phyloP scores from a whole-genome alignment of 2,113 vertebrate species.

The Dipodomys ordii region DNA sequence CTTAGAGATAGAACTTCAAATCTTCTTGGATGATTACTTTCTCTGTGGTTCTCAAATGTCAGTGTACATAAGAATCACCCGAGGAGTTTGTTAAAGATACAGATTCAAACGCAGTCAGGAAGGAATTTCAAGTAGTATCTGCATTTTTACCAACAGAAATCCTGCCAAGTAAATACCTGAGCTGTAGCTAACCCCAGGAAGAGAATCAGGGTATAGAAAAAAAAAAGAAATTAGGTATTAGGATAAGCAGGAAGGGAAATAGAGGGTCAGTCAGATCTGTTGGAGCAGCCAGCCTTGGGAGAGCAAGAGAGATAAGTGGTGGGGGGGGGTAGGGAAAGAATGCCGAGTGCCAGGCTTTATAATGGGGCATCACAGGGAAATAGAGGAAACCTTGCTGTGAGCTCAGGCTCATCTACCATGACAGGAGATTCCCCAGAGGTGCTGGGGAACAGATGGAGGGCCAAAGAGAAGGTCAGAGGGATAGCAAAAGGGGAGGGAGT shows the following conservation, averaged over 20 bases:
- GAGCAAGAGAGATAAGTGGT: background rate
- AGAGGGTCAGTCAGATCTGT: background rate
- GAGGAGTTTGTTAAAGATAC: constrained; percentile 42
- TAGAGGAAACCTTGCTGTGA: background rate
- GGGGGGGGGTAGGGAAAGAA: background rate
- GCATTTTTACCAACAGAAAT: background rate
- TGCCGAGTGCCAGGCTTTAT: background rate
- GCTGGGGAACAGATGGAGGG: background rate
- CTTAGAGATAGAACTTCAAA: background rate
- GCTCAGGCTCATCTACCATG: background rate
- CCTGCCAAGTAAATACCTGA: background rate
- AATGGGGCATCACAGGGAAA: background rate
- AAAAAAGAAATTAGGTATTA: background rate
- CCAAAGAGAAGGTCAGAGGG: constrained; percentile 12
- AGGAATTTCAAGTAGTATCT: background rate
- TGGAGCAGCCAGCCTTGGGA: background rate
- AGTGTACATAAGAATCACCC: background rate
- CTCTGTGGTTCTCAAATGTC: constrained; percentile 2
- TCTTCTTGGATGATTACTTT: background rate
- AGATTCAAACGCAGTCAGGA: background rate
- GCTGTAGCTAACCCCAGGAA: background rate
- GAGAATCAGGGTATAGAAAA: background rate
- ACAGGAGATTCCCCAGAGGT: constrained; percentile 53
- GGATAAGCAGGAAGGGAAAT: background rate
- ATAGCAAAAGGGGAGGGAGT: background rate